phyloP scores from a whole-genome alignment of 2,113 vertebrate genomes.

The Zosterops japonicus region DNA sequence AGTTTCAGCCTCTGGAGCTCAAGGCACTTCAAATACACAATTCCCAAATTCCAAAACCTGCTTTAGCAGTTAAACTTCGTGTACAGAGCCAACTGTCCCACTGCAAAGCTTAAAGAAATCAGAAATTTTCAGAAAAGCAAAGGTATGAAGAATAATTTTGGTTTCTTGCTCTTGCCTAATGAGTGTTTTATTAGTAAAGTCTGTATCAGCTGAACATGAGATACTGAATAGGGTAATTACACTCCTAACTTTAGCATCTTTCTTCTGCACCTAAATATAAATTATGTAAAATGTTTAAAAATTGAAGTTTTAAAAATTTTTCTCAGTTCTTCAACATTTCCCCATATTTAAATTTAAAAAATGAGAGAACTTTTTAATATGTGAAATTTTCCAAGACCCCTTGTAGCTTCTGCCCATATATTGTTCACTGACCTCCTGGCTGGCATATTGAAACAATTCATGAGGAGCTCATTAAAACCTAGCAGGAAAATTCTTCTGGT shows the following conservation, averaged over 20 bases:
- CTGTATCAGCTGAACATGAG: background rate
- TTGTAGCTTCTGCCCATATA: background rate
- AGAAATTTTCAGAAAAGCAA: background rate
- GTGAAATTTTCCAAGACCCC: background rate
- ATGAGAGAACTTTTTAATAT: background rate
- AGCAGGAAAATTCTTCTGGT: slow-evolving; percentile 23
- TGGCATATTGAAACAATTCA: background rate
- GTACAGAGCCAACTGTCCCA: background rate
- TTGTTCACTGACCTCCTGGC: background rate
- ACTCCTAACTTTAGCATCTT: background rate
- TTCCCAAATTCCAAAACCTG: background rate
- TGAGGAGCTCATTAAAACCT: slow-evolving; percentile 5
- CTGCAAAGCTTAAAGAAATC: background rate
- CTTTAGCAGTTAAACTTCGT: accelerated
- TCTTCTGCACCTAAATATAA: background rate
- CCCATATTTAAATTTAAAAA: background rate
- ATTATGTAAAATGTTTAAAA: background rate
- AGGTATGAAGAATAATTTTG: background rate
- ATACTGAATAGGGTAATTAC: background rate
- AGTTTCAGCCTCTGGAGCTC: background rate
- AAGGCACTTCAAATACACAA: background rate
- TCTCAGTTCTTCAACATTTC: background rate
- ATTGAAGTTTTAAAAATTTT: background rate
- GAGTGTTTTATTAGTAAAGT: background rate
- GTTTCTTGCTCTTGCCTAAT: background rate